phyloP scores from a whole-genome alignment of 2,888 invertebrate species.

The Cryptus viduatorius region DNA sequence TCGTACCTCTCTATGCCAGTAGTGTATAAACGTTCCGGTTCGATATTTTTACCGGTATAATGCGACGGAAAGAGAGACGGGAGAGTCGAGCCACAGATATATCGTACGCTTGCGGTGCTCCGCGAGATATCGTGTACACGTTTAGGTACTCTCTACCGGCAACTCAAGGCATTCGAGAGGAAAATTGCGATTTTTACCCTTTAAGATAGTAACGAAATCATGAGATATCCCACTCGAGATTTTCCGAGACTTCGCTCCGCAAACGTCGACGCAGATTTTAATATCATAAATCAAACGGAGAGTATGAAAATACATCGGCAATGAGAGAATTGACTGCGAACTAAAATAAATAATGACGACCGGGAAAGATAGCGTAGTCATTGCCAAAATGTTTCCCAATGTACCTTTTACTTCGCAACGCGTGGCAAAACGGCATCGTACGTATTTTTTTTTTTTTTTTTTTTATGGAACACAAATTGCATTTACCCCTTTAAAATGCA shows the following conservation, averaged over 20 bases:
- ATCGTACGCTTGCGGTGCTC: background rate
- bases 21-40: conserved; percentile 34
- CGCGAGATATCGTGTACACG: conserved; percentile 38
- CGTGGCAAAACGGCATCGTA: no score
- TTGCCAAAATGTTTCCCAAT: no score
- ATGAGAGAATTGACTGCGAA: no score
- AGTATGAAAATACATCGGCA: no score
- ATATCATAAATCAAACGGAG: no score
- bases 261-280: background rate
- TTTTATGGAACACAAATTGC: no score
- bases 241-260: background rate
- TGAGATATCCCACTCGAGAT: conserved; percentile 10
- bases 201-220: conserved; percentile 24
- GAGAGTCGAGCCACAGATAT: background rate
- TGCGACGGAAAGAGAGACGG: conserved; percentile 51
- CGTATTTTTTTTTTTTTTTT: no score
- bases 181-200: conserved; percentile 47
- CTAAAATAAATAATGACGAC: no score
- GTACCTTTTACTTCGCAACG: no score
- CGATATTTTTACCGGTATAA: conserved; percentile 54
- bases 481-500: no score
- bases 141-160: conserved; percentile 3
- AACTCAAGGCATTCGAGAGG: conserved; percentile 41
- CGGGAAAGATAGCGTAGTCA: no score
- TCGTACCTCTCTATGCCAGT: conserved; percentile 13